These are phyloP conservation scores for Nomada ruficornis DNA, from an alignment of 2,888 invertebrate species.

Conservation along the genomic window DNA sequence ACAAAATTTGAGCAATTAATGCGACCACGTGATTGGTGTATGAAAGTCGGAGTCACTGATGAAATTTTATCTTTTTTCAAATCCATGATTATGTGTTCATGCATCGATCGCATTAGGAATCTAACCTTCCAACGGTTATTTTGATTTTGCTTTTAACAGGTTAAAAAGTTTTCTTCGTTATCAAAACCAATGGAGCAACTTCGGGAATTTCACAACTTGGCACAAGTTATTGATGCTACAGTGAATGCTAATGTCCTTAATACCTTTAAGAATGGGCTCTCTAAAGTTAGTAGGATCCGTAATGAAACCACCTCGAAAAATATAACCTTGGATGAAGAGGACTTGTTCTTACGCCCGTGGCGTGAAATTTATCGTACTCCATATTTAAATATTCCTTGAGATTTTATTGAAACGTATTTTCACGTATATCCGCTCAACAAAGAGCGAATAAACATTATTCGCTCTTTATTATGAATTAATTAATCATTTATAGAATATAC, in stretches of 20 bases:
- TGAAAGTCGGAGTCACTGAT: not conserved
- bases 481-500: too few relatives aligned
- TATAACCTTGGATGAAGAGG: constrained; percentile 8
- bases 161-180: constrained; percentile 30
- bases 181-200: not conserved
- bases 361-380: not conserved
- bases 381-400: not conserved
- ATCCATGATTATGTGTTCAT: constrained; percentile 1
- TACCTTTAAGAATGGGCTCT: constrained; percentile 3
- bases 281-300: not conserved
- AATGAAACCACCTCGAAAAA: constrained; percentile 3
- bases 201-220: constrained; percentile 12
- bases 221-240: not conserved
- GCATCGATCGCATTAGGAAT: constrained; percentile 18
- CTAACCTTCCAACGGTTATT: not conserved
- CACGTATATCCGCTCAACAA: not conserved
- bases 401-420: not conserved
- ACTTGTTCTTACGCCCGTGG: not conserved
- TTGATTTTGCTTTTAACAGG: not conserved
- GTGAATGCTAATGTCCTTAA: not conserved
- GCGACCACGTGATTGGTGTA: not conserved
- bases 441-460: too few relatives aligned
- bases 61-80: not conserved
- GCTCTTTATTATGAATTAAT: too few relatives aligned
- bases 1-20: not conserved